A percentile compares a stretch with the other conserved stretches of the same genome.
Evolutionary conservation across 30 jellyfish, hydroid and myxozoan species (phyloP).

Genomic region (Aurelia coerulea): DNA sequence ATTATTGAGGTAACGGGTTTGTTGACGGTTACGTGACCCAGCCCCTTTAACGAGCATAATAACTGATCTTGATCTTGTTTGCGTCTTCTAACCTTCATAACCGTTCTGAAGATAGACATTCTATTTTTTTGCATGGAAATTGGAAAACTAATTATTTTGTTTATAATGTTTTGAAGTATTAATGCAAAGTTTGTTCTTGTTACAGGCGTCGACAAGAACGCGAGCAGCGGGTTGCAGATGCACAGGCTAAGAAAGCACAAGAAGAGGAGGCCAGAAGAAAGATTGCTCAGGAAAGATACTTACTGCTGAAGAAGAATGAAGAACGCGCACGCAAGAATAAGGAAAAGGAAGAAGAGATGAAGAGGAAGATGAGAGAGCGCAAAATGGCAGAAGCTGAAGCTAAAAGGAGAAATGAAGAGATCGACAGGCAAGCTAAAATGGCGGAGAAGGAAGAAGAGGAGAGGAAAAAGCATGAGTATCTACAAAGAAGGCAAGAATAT

Average conservation of each 20-base stretch:
- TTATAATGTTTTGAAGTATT: no score
- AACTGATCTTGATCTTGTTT: no score
- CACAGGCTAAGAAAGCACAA: slow-evolving; percentile 78
- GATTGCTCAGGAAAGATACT: slow-evolving; percentile 28
- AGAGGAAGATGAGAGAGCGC: slow-evolving; percentile 74
- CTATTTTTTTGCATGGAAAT: no score
- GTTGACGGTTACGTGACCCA: no score
- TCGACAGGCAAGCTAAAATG: slow-evolving; percentile 57
- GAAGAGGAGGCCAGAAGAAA: slow-evolving; percentile 73
- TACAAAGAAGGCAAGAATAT: slow-evolving; percentile 79
- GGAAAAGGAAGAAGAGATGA: slow-evolving; percentile 85
- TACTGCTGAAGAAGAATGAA: slow-evolving; percentile 66
- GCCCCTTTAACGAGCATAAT: no score
- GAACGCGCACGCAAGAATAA: slow-evolving; percentile 59
- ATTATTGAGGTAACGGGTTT: no score
- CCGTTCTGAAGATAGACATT: no score
- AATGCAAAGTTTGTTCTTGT: background rate
- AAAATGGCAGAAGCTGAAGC: slow-evolving; percentile 94
- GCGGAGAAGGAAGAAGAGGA: slow-evolving; percentile 88
- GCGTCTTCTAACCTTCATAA: no score
- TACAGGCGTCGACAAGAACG: slow-evolving; percentile 91
- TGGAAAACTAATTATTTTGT: no score
- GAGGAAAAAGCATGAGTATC: slow-evolving; percentile 52
- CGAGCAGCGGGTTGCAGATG: slow-evolving; percentile 82
- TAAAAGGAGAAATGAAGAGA: slow-evolving; percentile 83